A percentile compares a stretch with the other conserved stretches of the same genome.
phyloP scores from a whole-genome alignment of 37 sponge, comb jelly and placozoan species.

The Corticium candelabrum region DNA sequence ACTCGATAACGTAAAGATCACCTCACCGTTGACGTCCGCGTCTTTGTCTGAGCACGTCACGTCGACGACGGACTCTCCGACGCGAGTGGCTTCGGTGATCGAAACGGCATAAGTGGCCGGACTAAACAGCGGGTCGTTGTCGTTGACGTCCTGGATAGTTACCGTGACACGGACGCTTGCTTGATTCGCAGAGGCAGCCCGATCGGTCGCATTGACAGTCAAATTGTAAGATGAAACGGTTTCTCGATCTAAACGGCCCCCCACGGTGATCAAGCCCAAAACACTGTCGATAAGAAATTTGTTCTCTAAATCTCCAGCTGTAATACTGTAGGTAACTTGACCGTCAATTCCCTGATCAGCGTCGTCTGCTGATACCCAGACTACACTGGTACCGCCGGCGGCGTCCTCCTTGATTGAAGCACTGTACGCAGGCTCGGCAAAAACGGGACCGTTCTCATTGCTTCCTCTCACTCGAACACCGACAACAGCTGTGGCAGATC shows the following conservation, averaged over 20 bases:
- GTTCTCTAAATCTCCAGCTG: neutral
- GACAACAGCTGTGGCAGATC: neutral
- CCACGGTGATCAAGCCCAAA: constrained; percentile 28
- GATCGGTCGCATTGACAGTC: neutral
- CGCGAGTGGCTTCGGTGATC: neutral
- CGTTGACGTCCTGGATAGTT: constrained; percentile 34
- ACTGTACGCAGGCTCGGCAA: neutral
- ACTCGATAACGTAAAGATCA: neutral
- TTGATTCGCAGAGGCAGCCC: neutral
- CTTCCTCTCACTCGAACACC: neutral
- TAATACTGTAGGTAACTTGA: neutral
- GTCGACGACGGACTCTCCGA: neutral
- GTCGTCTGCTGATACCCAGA: neutral
- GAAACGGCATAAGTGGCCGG: neutral
- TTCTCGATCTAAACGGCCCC: constrained; percentile 34
- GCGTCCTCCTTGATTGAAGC: neutral
- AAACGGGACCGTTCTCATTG: neutral
- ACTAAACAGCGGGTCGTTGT: constrained; percentile 42
- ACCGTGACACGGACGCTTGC: constrained; percentile 13
- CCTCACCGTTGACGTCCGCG: neutral
- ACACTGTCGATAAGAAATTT: constrained; percentile 22
- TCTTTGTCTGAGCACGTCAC: neutral
- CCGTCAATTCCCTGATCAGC: neutral
- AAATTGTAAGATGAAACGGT: neutral
- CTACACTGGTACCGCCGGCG: neutral